Evolutionary conservation across 1,140 invertebrate genomes (phyloP).

Genomic region (Bombus waltoni): DNA sequence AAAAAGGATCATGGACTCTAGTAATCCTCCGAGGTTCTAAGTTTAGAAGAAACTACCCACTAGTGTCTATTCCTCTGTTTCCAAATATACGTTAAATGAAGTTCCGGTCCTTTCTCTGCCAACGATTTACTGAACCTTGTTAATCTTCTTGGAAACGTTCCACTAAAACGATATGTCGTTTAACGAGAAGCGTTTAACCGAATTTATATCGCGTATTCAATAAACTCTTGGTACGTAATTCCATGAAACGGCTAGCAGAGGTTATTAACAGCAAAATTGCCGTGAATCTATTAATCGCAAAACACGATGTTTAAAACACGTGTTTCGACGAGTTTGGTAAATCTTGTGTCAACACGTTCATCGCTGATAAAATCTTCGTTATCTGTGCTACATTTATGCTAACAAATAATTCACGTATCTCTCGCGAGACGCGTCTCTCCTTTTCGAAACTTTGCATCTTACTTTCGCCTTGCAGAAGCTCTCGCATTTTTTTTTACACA

Average conservation of each 20-base stretch:
- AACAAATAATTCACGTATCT: too few relatives aligned
- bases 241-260: neutral
- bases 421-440: too few relatives aligned
- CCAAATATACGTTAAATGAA: neutral
- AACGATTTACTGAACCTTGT: neutral
- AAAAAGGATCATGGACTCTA: constrained; percentile 8
- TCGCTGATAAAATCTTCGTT: too few relatives aligned
- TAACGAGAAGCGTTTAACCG: neutral
- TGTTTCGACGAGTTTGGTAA: too few relatives aligned
- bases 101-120: neutral
- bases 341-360: too few relatives aligned
- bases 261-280: too few relatives aligned
- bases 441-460: too few relatives aligned
- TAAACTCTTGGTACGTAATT: neutral
- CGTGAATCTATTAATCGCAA: too few relatives aligned
- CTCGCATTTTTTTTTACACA: too few relatives aligned
- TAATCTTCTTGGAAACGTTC: neutral
- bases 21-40: neutral
- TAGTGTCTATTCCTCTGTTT: neutral
- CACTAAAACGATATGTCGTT: neutral
- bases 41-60: neutral
- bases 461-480: too few relatives aligned
- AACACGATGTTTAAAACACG: too few relatives aligned
- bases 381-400: too few relatives aligned
- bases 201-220: neutral